Evolutionary conservation across 2,113 vertebrate species (phyloP), one percentile per base, ranked within the genome.

Genomic region (Lichenostomus cassidix): DNA sequence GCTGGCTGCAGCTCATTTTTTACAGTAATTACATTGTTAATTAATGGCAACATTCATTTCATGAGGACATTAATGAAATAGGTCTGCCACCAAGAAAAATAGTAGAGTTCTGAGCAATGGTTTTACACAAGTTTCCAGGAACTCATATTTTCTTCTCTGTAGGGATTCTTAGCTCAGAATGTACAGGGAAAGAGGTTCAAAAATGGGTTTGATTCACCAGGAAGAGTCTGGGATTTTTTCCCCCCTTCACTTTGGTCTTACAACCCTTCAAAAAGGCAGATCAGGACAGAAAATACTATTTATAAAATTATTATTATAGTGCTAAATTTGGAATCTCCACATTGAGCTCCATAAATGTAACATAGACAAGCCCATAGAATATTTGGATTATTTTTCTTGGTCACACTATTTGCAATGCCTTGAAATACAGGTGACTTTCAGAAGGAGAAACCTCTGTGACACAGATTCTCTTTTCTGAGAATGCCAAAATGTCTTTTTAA

Each of bases 1-100:
- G 69, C 64, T 76, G 69, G 17, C 83, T 87, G 49, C 81, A 74
- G 94, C 67, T 94, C 78, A 79, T 96, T 80, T 95, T 87, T 94
- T 85, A 83, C 71, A 70, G 82, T 82, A 95, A 94, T 91, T 84
- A 78, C 87, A 29, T 79, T 71, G 37, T 83, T 92, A 91, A 96
- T 92, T 92, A 94, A 92, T 76, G 62, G 52, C 35, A 86, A 67
- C 49, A 56, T 63, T 75, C 49, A 89, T 95, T 94, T 73, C 37
- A 35, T 7, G 11, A 65, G 37, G 84, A 89, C 65, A 52, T 59
- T 59, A 59, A 94, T 52, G 56, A 65, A 94, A 85, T 86, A 70
- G 50, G 52, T 80, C 83, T 91, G 80, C 44, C 89, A 95, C 31
- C 64, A 39, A 91, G 91, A 94, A 87, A 94, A 95, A 94, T 50